Percentiles rank a stretch among this genome's conserved stretches.
phyloP scores from a whole-genome alignment of 2,113 vertebrate species.

The Hippolais icterina region DNA sequence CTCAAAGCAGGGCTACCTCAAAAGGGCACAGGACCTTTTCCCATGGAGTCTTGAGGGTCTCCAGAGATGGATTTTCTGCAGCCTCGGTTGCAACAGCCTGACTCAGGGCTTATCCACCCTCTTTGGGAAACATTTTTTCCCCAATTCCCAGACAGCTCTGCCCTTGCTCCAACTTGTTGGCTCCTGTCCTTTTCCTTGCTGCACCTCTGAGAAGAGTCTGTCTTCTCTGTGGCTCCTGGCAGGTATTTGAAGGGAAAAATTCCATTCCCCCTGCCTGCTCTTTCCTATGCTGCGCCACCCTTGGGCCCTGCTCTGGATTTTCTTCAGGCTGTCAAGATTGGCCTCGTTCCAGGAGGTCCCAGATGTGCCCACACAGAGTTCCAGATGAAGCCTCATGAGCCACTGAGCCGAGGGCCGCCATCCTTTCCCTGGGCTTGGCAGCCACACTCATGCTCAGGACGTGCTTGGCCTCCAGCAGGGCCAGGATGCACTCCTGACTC shows the following conservation, averaged over 20 bases:
- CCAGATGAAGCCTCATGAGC: background rate
- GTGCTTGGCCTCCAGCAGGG: background rate
- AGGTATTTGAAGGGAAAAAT: background rate
- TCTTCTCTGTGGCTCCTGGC: background rate
- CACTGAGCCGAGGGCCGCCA: background rate
- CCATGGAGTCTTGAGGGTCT: background rate
- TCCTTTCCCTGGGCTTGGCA: background rate
- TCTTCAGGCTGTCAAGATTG: background rate
- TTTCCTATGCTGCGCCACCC: background rate
- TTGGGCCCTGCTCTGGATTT: background rate
- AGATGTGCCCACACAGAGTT: fast-evolving
- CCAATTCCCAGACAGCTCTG: background rate
- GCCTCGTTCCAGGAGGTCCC: background rate
- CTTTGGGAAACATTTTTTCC: background rate
- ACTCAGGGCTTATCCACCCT: background rate
- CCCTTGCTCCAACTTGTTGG: background rate
- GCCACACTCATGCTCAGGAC: background rate
- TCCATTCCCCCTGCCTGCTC: background rate
- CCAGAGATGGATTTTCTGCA: background rate
- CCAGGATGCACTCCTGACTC: background rate
- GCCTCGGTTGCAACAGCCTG: background rate
- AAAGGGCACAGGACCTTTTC: background rate
- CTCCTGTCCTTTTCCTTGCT: background rate
- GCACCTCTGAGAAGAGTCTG: background rate
- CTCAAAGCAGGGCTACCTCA: background rate